Base-by-base conservation (phyloP, 2,797 vertebrate species). In the Platalea minor region DNA sequence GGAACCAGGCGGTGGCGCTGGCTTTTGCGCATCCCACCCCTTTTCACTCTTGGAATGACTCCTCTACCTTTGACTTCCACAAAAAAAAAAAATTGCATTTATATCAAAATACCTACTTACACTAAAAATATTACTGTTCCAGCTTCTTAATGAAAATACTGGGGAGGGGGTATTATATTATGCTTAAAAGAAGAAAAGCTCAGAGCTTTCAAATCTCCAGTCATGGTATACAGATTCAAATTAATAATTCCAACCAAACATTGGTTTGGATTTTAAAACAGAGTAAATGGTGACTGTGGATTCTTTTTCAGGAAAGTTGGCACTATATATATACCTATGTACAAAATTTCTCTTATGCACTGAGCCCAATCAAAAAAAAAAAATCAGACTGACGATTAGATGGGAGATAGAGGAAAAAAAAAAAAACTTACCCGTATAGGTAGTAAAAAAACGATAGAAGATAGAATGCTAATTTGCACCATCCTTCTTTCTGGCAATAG, bases 401-500 rank as follows among this genome's bases (percentile, higher is more conserved):
- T 9, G 26, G 18, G 21, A 79, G 29, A 69, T 6, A 50, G 28
- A 51, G 45, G 37, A 37, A 37, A 46, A 50, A 17, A 57, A 70
- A 51, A 54, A 15, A n/a, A 61, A 98, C 98, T 97, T 98, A 99
- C 99, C 99, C 99, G 23, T 99, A 99, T 95, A 99, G 98, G 98
- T 99, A 99, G 98, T 99, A 99, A 98, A 99, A 99, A 98, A 99
- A 99, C 3, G 99, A 99, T 77, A 99, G 98, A 92, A 99, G 99
- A 98, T 99, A 99, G 98, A 99, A 99, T 48, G 99, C 99, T 97
- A 99, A 98, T 97, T 99, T 99, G 98, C 99, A 99, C 99, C 99
- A 99, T 97, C 99, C 99, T 97, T 99, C 99, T 97, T 99, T 99
- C 98, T 99, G 99, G 99, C 99, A 99, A 97, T 99, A 99, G 14